Base-by-base conservation (phyloP, 2,113 vertebrate species). In the Zosterops hypoxanthus region DNA sequence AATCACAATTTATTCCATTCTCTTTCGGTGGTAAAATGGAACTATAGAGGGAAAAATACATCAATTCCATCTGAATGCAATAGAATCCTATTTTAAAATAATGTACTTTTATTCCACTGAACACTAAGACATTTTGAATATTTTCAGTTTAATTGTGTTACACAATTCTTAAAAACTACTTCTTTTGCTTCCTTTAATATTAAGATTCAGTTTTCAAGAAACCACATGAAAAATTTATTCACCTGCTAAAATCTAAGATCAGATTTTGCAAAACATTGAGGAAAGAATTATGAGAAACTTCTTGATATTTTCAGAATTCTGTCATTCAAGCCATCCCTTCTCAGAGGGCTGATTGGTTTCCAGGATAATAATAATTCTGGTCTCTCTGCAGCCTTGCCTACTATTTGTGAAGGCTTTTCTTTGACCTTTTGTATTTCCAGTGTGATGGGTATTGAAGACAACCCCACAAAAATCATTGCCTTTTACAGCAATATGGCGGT, bases 261-360 rank as follows among this genome's bases (percentile, higher is more conserved):
- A 69, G 4, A 6, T 75, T 81, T 70, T 59, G 6, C 6, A 66
- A 82, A 90, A 70, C 13, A 28, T 23, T n/a, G 18, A 63, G 20
- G 12, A 13, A 72, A 80, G 36, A 47, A 53, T 11, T 24, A 31
- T 9, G 4, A 41, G 36, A 90, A 72, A 39, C 0, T 5, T 61
- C 60, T 49, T 23, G 3, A 55, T 59, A 71, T 68, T 76, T 85
- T 68, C 28, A 66, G 20, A 55, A 52, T 72, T 44, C 33, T 60
- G 11, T 50, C 6, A 6, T 60, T 72, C n/a, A 60, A 29, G 6
- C 1, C 0, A 2, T 47, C 5, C 13, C 5, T 83, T 88, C n/a
- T 82, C 9, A 83, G 39, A 59, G 8, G 5, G 5, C n/a, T 80
- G 12, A 34, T 34, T 26, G 41, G 26, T 76, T 80, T 82, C 23